phyloP scores from a whole-genome alignment of 2,113 vertebrate genomes.

The Ranitomeya variabilis region DNA sequence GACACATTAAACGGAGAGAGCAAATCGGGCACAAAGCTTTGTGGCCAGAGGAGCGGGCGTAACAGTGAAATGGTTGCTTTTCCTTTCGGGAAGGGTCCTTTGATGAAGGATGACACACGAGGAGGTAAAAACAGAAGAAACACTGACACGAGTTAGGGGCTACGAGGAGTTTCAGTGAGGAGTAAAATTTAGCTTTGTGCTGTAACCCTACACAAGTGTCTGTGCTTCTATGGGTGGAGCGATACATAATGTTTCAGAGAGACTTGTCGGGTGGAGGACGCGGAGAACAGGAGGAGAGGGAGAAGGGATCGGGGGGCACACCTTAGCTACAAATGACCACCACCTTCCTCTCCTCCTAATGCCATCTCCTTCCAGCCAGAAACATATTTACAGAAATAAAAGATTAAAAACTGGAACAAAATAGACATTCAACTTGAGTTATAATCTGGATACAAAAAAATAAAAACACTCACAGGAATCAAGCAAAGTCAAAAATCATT shows the following conservation, averaged over 20 bases:
- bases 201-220: constrained; percentile 49
- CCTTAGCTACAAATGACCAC: constrained; percentile 11
- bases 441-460: constrained; percentile 83
- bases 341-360: not conserved
- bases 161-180: constrained; percentile 19
- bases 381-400: constrained; percentile 89
- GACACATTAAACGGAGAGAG: constrained; percentile 34
- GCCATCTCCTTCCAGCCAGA: constrained; percentile 65
- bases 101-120: not conserved
- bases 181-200: constrained; percentile 20
- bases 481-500: constrained; percentile 98
- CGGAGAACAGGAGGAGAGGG: constrained; percentile 16
- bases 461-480: constrained; percentile 95
- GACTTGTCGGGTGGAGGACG: constrained; percentile 9
- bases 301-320: constrained; percentile 1
- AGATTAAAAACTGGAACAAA: constrained; percentile 66
- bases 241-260: constrained; percentile 22
- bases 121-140: constrained; percentile 38
- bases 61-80: not conserved
- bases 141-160: constrained; percentile 28
- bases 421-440: constrained; percentile 82
- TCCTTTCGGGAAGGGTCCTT: constrained; percentile 22
- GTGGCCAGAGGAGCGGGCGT: not conserved
- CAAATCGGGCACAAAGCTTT: not conserved
- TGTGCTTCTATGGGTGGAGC: constrained; percentile 11